Conservation (phyloP, 1,140 invertebrate genomes). For the Brachionus asplanchnoidis region DNA sequence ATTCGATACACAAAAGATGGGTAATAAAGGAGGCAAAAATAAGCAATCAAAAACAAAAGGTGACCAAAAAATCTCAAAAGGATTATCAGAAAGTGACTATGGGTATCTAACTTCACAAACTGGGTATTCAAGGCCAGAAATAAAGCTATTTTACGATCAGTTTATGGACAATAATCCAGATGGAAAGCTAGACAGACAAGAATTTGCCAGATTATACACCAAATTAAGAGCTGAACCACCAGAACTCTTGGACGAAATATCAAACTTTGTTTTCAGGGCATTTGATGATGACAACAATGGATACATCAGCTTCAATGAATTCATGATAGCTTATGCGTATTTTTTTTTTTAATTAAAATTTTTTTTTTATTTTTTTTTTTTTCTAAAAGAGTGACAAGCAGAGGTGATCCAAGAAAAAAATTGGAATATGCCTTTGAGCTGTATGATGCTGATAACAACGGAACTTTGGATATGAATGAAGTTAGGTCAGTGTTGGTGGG, state of each 20-base stretch:
- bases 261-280: constrained; percentile 5
- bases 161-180: constrained; percentile 18
- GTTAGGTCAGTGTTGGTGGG: not conserved
- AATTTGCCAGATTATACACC: not conserved
- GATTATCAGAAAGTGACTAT: not conserved
- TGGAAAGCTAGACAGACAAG: not conserved
- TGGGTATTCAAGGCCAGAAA: not conserved
- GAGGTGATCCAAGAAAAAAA: constrained; percentile 10
- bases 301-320: not conserved
- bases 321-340: not conserved
- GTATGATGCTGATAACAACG: constrained; percentile 29
- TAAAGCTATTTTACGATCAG: not conserved
- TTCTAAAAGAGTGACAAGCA: not conserved
- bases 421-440: constrained; percentile 33
- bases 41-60: not conserved
- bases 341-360: not conserved
- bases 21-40: not conserved
- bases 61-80: not conserved
- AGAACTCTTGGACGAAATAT: constrained; percentile 21
- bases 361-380: not conserved
- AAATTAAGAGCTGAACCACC: not conserved
- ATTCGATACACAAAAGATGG: not conserved
- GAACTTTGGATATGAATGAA: not conserved
- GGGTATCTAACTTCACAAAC: not conserved
- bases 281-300: constrained; percentile 34